Evolutionary conservation across 2,888 invertebrate genomes (phyloP), one percentile per base, ranked within the genome.

Genomic region (Caenorhabditis uteleia): DNA sequence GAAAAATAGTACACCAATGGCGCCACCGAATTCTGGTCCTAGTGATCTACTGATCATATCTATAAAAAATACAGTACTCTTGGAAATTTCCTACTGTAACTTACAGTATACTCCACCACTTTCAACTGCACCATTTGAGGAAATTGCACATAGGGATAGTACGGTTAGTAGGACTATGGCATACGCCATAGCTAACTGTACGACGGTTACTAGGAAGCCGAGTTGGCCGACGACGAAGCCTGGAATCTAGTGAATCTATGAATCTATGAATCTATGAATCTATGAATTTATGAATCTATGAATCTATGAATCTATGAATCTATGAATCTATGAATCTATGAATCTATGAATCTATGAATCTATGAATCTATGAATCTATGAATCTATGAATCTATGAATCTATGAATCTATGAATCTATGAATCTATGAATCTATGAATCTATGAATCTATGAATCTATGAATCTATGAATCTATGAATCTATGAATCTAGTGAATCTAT

Each of bases 41-140:
- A 99, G 86, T 0, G 97, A 95, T 78, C 98, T 88, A 85, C 95
- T 95, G 75, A 98, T 97, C 98, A 99, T 98, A 86, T 95, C 95
- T 97, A 84, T 18, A 56, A 49, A 44, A 23, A 26, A 38, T 10
- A 26, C 5, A 10, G 10, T 43, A n/a, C 43, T 26, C 4, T 10
- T 7, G 14, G 6, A 7, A 21, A 6, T 7, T 10, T 7, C 14
- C 31, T 10, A 14, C 6, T 20, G 12, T 18, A 33, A 75, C 74
- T 76, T 91, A 97, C 97, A 99, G 83, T 99, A 99, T 36, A 95
- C 97, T 14, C 98, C 98, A 0, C 98, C 98, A 8, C 98, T 97
- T 87, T 98, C 95, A 0, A 99, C 91, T 25, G 97, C 97, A 18
- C 98, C 98, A 87, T 99, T 99, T 27, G 97, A 98, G 2, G 95